Percentiles rank a stretch among this genome's conserved stretches.
These are phyloP conservation scores for Apodemus sylvaticus DNA, from an alignment of 2,113 vertebrate species.

Conservation along the genomic window DNA sequence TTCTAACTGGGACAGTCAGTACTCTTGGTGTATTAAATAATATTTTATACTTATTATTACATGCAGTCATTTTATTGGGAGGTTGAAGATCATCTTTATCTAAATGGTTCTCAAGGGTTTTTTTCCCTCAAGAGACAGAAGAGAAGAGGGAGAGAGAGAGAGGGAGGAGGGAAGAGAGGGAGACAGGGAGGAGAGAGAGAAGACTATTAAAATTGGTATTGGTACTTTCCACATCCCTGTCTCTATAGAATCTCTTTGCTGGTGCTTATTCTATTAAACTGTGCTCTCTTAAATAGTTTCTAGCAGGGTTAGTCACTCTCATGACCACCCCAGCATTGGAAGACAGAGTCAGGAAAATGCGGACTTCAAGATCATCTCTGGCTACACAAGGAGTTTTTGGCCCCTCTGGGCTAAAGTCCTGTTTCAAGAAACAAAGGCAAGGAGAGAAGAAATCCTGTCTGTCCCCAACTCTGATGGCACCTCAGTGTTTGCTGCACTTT, in stretches of 20 bases:
- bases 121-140: background rate
- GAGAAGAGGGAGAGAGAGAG: too few species aligned
- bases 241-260: background rate
- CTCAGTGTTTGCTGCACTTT: background rate
- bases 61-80: background rate
- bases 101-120: conserved; percentile 6
- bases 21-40: background rate
- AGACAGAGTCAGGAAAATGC: background rate
- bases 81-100: background rate
- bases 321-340: too few species aligned
- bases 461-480: background rate
- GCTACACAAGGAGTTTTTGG: background rate
- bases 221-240: background rate
- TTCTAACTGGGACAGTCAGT: background rate
- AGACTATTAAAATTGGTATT: background rate
- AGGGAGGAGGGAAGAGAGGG: background rate
- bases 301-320: background rate
- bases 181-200: background rate
- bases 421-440: background rate
- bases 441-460: background rate
- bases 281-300: background rate
- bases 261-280: background rate
- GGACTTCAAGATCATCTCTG: background rate
- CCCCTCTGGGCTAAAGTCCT: background rate
- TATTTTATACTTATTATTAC: background rate